A percentile compares a stretch with the other conserved stretches of the same genome.
These are phyloP conservation scores for Callosobruchus maculatus DNA, from an alignment of 2,888 invertebrate species.

Conservation along the genomic window DNA sequence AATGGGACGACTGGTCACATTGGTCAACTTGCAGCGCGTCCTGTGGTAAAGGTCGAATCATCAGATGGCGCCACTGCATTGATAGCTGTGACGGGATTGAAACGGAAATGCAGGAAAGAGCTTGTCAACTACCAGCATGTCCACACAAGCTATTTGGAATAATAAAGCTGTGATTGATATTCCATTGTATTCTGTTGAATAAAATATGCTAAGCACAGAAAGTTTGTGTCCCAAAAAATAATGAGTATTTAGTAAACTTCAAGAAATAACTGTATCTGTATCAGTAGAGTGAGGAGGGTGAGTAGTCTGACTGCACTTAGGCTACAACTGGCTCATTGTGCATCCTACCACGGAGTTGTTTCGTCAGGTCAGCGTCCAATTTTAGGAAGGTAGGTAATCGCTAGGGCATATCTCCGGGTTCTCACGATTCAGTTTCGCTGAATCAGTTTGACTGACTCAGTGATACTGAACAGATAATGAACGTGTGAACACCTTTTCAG, in stretches of 20 bases:
- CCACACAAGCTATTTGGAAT: conserved; percentile 43
- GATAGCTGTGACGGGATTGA: conserved; percentile 46
- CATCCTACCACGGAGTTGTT: too few relatives aligned
- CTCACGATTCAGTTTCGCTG: too few relatives aligned
- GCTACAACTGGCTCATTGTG: too few relatives aligned
- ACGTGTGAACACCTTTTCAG: too few relatives aligned
- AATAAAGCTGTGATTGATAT: conserved; percentile 25
- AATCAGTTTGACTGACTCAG: too few relatives aligned
- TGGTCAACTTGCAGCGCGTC: conserved; percentile 64
- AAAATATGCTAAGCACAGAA: not conserved
- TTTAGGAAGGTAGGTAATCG: too few relatives aligned
- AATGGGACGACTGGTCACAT: conserved; percentile 55
- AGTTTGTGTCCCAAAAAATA: not conserved
- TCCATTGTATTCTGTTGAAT: not conserved
- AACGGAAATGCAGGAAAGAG: conserved; percentile 53
- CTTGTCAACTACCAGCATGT: conserved; percentile 52
- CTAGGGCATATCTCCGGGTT: too few relatives aligned
- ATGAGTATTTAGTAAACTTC: too few relatives aligned
- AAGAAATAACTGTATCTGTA: not conserved
- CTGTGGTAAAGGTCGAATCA: conserved; percentile 60
- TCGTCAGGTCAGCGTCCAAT: too few relatives aligned
- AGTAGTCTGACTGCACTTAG: too few relatives aligned
- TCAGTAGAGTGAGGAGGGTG: too few relatives aligned
- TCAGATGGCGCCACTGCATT: conserved; percentile 55
- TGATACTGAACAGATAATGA: too few relatives aligned